These are phyloP conservation scores for Julus scandinavius DNA, from an alignment of 2,888 invertebrate genomes.

Conservation along the genomic window DNA sequence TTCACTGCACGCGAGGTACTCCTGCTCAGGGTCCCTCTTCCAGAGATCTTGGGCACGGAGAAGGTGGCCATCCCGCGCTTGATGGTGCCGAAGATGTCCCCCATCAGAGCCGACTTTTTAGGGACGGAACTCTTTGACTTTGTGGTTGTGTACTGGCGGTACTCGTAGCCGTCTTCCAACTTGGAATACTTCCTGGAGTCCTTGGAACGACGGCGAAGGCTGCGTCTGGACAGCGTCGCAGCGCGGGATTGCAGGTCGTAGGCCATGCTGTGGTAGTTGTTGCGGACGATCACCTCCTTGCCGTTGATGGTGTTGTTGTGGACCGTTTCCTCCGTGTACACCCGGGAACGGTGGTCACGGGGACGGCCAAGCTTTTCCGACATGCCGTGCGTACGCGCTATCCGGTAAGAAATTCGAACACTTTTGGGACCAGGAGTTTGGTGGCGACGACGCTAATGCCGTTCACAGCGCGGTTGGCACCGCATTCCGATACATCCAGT, in stretches of 20 bases:
- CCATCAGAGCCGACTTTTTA: slow-evolving; percentile 36
- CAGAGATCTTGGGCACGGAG: slow-evolving; percentile 13
- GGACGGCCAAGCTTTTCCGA: not conserved
- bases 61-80: slow-evolving; percentile 54
- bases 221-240: slow-evolving; percentile 37
- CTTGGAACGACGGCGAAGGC: slow-evolving; percentile 43
- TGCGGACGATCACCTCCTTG: slow-evolving; percentile 50
- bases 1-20: no score
- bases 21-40: not conserved
- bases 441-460: not conserved
- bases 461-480: not conserved
- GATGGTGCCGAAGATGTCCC: slow-evolving; percentile 48
- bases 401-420: not conserved
- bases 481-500: not conserved
- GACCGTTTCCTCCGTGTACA: slow-evolving; percentile 10
- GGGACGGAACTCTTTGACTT: not conserved
- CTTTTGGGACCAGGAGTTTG: not conserved
- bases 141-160: not conserved
- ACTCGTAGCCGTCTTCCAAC: slow-evolving; percentile 43
- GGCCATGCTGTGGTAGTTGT: slow-evolving; percentile 11
- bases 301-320: slow-evolving; percentile 49
- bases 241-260: not conserved
- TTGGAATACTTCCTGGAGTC: slow-evolving; percentile 41
- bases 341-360: not conserved
- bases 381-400: not conserved